These are phyloP conservation scores for Coregonus suidteri DNA, from an alignment of 2,797 vertebrate species.

Conservation along the genomic window DNA sequence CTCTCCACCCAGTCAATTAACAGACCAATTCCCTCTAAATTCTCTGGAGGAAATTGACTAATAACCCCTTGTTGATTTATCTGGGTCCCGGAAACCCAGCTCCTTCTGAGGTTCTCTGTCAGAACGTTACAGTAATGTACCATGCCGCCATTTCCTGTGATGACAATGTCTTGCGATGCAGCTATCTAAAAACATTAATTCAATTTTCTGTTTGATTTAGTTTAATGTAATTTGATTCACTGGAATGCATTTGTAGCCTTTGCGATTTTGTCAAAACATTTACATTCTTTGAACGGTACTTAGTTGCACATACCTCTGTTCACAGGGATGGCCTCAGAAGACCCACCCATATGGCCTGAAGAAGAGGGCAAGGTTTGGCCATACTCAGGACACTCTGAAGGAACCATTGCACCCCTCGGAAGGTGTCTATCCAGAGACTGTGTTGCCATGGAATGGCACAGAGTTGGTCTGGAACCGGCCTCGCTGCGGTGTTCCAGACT, in stretches of 20 bases:
- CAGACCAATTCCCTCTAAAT: constrained; percentile 48
- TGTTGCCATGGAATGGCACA: constrained; percentile 32
- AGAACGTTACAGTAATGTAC: not conserved
- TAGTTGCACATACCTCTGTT: constrained; percentile 1
- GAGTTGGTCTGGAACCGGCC: constrained; percentile 64
- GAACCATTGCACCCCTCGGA: not conserved
- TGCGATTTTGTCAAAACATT: not conserved
- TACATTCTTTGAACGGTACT: not conserved
- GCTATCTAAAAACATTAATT: not conserved
- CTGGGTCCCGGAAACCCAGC: not conserved
- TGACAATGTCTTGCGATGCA: not conserved
- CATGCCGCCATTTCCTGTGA: not conserved
- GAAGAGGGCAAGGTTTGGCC: constrained; percentile 49
- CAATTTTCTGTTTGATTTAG: not conserved
- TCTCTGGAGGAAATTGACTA: constrained; percentile 46
- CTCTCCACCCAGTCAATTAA: constrained; percentile 41
- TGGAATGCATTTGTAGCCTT: not conserved
- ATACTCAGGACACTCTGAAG: constrained; percentile 55
- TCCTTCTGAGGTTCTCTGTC: not conserved
- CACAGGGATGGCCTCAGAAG: constrained; percentile 49
- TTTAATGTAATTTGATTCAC: not conserved
- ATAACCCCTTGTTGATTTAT: constrained; percentile 29
- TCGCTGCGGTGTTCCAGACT: constrained; percentile 85
- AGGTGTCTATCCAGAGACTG: constrained; percentile 29
- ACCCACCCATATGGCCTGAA: constrained; percentile 58